Evolutionary conservation across 2,113 vertebrate species (phyloP), one percentile per base, ranked within the genome.

Genomic region (Sarotherodon lohbergeri): DNA sequence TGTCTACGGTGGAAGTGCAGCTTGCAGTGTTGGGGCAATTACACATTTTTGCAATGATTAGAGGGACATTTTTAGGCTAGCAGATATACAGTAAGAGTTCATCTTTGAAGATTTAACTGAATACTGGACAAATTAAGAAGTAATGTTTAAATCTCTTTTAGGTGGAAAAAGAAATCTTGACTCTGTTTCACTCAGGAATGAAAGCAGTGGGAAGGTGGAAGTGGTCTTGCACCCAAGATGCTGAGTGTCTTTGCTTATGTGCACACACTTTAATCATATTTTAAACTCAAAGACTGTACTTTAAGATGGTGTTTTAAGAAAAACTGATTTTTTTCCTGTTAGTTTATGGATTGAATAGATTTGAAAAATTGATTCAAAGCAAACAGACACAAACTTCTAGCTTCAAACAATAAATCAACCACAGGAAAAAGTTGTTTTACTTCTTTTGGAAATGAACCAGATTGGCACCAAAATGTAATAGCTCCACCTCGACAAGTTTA

Each of bases 101-200:
- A 96, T 95, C 95, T 96, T 96, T 96, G 93, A 96, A 96, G 94
- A 96, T 96, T 94, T 93, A 94, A 95, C 89, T 88, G 94, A 92
- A 93, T 92, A 94, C 89, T 89, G 80, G 82, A 92, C 92, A 96
- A 96, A 96, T 96, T 94, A 96, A 93, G 92, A 96, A 93, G 89
- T 89, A 93, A 93, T 91, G 92, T 94, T 93, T 88, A 93, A 96
- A 95, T 96, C 91, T 95, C 93, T 96, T 96, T 96, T 92, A 96
- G 94, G 91, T 92, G 85, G 89, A 89, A 90, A 83, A 76, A 84
- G 86, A 92, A 84, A 91, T 89, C 43, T 86, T 80, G 84, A 88
- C 83, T 92, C 84, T 82, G 80, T 52, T 91, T 81, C 79, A 56
- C 71, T 85, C 59, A 86, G 86, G 82, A 90, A 91, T 87, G 87